Base-by-base conservation (phyloP, 2,113 vertebrate genomes). In the Columba livia region DNA sequence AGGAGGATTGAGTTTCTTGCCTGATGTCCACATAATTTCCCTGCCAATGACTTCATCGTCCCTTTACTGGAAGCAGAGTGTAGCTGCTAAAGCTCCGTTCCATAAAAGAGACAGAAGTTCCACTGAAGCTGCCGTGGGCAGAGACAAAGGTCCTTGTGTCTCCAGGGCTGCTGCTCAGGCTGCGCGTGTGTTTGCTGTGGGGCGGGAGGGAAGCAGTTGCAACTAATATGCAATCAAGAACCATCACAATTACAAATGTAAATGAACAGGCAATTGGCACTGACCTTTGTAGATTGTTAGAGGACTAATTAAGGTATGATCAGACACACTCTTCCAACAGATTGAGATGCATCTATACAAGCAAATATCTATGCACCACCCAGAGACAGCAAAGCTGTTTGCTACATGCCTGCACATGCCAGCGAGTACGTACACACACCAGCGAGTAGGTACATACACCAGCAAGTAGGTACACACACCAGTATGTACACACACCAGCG, bases 1-100 rank as follows among this genome's bases (percentile, higher is more conserved):
- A 99, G 98, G 93, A 98, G 98, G 97, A 98, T 91, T 98, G 97
- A 97, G 98, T 98, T 98, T 98, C 98, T 96, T 98, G 98, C 98
- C 98, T 98, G 98, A 97, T 97, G 98, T 98, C 97, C 96, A 97
- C 95, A 70, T 97, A 98, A 98, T 98, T 98, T 98, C 98, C 98
- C 98, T 95, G 98, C 98, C 98, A 98, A 98, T 87, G 95, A 97
- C 97, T 98, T 99, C 97, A 97, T 98, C 98, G 98, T 97, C 97
- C 96, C 96, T 97, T 93, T 90, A 93, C 85, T 96, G 95, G 79
- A 95, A 94, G 92, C 6, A 40, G 26, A 78, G 61, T 8, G 79
- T 31, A 87, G 93, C 90, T 87, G 81, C 93, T 71, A 81, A 90
- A 88, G 87, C 80, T 85, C 47, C 79, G 88, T 85, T 93, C 93